Base-by-base conservation (phyloP, 2,888 invertebrate genomes). In the Agriopis marginaria region DNA sequence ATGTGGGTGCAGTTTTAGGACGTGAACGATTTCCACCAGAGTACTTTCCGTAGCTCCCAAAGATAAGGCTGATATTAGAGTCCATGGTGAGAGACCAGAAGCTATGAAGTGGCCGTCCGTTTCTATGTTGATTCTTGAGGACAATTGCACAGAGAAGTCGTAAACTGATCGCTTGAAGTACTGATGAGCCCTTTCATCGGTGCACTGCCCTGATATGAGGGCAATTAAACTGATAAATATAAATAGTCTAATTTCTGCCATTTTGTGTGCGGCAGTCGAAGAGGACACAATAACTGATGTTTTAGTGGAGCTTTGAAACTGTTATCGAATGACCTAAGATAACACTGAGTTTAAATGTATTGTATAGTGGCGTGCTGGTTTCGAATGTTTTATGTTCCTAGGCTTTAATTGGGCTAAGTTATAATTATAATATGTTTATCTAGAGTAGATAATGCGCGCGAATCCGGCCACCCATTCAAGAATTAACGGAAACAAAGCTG, bases 81-180 rank as follows among this genome's bases (percentile, higher is more conserved):
- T 82, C 93, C 93, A 92, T 23, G 88, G 82, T 0, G 92, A 92
- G 0, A 92, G 72, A 0, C 90, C 86, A 0, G 92, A 92, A 0
- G 86, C 74, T 0, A 92, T 80, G 74, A 92, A 93, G 61, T 93
- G 93, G 32, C 87, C 85, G 0, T 92, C 92, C 0, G 86, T 88
- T 14, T 92, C 90, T 49, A 83, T 70, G 7, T 81, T 84, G 8
- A 89, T 78, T 65, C 89, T 79, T 12, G 71, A 74, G 7, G 82
- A 76, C 40, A 90, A 72, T 9, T 85, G 79, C 32, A 82, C 66
- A 0, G 86, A 81, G 50, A 89, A 90, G n/a, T 87, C 85, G 75
- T 85, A 87, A 6, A 88, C 71, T 0, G 88, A 82, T 59, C 86
- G 75, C 63, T 81, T 82, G 69, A 88, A 82, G 8, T 67, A 72